A percentile compares a stretch with the other conserved stretches of the same genome.
Evolutionary conservation across 1,140 invertebrate species (phyloP).

Genomic region (Aphaenogaster floridana): DNA sequence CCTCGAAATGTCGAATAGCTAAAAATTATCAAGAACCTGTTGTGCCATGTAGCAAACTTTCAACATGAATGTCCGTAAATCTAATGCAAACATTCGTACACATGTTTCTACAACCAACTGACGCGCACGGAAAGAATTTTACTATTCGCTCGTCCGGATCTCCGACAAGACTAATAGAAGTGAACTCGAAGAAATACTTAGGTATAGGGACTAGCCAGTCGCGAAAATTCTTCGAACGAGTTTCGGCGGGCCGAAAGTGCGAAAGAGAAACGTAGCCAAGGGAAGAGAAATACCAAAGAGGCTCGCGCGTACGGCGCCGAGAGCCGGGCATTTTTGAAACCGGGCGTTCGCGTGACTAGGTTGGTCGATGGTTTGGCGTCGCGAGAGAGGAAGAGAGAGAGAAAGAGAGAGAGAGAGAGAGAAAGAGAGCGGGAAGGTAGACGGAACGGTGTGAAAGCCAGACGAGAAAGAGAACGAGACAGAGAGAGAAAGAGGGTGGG

Average conservation of each 20-base stretch:
- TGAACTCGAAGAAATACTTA: conserved; percentile 15
- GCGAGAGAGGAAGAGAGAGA: conserved; percentile 14
- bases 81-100: neutral
- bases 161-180: conserved; percentile 40
- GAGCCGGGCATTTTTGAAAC: conserved; percentile 81
- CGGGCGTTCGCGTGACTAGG: conserved; percentile 82
- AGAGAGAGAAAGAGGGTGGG: conserved; percentile 50
- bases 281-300: conserved; percentile 66
- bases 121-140: conserved; percentile 12
- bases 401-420: conserved; percentile 10
- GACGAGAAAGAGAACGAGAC: conserved; percentile 65
- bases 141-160: neutral
- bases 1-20: neutral
- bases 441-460: conserved; percentile 63
- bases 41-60: neutral
- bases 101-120: neutral
- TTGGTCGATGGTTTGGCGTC: conserved; percentile 75
- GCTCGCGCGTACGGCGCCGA: conserved; percentile 60
- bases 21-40: neutral
- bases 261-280: conserved; percentile 41
- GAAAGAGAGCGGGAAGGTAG: conserved; percentile 26
- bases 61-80: neutral
- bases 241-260: neutral
- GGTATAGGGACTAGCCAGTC: neutral
- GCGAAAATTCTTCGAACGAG: conserved; percentile 41